Evolutionary conservation across 1,140 invertebrate genomes (phyloP), one percentile per base, ranked within the genome.

Genomic region (Acromyrmex charruanus): DNA sequence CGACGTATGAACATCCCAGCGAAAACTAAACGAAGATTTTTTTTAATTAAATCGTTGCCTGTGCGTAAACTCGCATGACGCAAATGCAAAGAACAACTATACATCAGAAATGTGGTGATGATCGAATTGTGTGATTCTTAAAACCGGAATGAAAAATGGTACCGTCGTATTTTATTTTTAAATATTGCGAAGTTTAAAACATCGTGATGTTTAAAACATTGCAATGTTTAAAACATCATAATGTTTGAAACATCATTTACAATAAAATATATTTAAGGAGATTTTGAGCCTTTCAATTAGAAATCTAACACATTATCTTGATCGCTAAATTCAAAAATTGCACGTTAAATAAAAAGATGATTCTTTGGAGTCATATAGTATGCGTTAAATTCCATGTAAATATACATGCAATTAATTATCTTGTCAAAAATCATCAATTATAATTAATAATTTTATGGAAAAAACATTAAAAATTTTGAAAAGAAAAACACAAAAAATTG

Each of bases 221-320:
- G 14, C 4, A 25, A 63, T 12, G 5, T 49, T 18, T 68, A 90
- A 44, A 44, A 10, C 9, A 44, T 44, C 39, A 2, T 10, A 10
- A 44, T 10, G 39, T 44, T 44, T 44, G 39, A 44, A 10, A 44
- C 39, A 12, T 44, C 2, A 44, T 44, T 44, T 44, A 9, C 93
- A 92, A 92, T 86, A 80, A 75, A 89, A 69, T 35, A 35, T 35
- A 66, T 66, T 35, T 31, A 63, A 10, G 12, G 25, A 66, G 31
- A 65, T n/a, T 31, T 31, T 18, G 5, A 35, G 95, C 94, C 95
- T 96, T 96, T 96, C 95, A 95, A 96, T 96, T 96, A 96, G 95
- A 96, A 96, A 95, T 96, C 95, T 95, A 96, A 96, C 95, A 95
- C 95, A 95, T 95, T 96, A 96, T 95, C 95, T 95, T 95, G 95